These are phyloP conservation scores for Kuschelorhynchus macadamiae DNA, from an alignment of 2,888 invertebrate genomes.

Conservation along the genomic window DNA sequence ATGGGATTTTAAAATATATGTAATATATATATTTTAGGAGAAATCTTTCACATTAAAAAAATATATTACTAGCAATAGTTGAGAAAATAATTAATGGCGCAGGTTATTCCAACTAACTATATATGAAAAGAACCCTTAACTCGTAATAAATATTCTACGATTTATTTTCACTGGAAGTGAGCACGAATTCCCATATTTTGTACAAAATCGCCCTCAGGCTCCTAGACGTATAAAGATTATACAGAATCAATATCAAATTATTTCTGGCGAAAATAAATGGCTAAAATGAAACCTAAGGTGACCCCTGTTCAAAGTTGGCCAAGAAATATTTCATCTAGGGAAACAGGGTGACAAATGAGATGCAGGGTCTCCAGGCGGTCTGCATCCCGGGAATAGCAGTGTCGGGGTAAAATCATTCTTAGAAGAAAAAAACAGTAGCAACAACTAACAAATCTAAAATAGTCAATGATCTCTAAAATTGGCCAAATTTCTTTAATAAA, in stretches of 20 bases:
- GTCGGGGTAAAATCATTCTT: conserved; percentile 3
- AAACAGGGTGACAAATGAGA: conserved; percentile 35
- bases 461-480: no score
- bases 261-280: conserved; percentile 31
- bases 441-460: no score
- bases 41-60: no score
- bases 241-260: conserved; percentile 33
- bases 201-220: not conserved
- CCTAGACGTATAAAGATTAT: conserved; percentile 9
- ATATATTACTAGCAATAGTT: no score
- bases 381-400: conserved; percentile 4
- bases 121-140: no score
- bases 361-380: conserved; percentile 22
- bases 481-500: no score
- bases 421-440: no score
- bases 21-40: no score
- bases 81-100: no score
- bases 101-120: no score
- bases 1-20: no score
- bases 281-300: conserved; percentile 35
- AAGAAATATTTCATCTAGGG: conserved; percentile 43
- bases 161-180: not conserved
- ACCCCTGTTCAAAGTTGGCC: conserved; percentile 43
- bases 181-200: no score
- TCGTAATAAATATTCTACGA: not conserved